A percentile compares a stretch with the other conserved stretches of the same genome.
Evolutionary conservation across 1,140 invertebrate genomes (phyloP).

Genomic region (Acromyrmex echinatior): DNA sequence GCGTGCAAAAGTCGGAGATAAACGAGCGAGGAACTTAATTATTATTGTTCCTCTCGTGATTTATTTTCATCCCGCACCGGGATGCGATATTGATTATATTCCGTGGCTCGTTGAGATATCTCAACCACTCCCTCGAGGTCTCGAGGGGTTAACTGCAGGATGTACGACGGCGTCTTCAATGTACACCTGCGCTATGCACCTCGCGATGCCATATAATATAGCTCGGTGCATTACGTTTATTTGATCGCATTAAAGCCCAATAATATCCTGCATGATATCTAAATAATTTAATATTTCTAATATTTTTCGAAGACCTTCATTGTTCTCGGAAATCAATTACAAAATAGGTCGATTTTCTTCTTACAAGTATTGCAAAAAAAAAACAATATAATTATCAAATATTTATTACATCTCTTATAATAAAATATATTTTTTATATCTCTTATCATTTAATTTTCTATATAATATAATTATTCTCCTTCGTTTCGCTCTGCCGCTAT

Average conservation of each 20-base stretch:
- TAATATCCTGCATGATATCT: background rate
- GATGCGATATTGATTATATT: conserved; percentile 65
- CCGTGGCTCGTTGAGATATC: conserved; percentile 56
- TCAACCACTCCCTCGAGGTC: conserved; percentile 56
- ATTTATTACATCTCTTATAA: background rate
- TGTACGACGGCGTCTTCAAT: conserved; percentile 51
- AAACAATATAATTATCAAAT: background rate
- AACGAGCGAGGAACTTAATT: conserved; percentile 57
- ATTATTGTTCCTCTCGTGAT: conserved; percentile 58
- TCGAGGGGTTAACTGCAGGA: conserved; percentile 52
- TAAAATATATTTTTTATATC: too few species aligned
- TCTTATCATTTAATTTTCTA: too few species aligned
- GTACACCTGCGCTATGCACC: conserved; percentile 45
- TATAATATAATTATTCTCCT: too few species aligned
- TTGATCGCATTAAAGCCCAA: conserved; percentile 25
- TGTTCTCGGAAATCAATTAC: background rate
- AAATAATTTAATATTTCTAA: conserved; percentile 13
- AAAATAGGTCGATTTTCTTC: background rate
- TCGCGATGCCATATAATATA: conserved; percentile 24
- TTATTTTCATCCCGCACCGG: conserved; percentile 70
- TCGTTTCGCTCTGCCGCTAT: too few species aligned
- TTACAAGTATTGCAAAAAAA: background rate
- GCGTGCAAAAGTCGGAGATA: conserved; percentile 39
- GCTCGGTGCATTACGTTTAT: conserved; percentile 24
- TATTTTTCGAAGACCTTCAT: background rate